Evolutionary conservation across 2,797 vertebrate species (phyloP).

Genomic region (Cossypha polioptera): DNA sequence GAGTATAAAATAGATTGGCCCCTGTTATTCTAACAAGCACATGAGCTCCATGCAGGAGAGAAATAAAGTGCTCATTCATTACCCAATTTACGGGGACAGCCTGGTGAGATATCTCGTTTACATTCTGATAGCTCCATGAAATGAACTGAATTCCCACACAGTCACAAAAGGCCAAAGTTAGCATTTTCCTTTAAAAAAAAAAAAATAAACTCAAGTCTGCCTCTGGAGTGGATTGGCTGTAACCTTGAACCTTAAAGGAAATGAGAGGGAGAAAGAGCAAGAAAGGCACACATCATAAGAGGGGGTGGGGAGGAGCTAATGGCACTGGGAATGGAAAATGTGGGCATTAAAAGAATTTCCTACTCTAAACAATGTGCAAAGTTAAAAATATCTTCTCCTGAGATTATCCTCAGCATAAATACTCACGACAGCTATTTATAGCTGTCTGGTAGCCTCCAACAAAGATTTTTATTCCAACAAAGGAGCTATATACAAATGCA

Average conservation of each 20-base stretch:
- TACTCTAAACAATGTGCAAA: slow-evolving; percentile 73
- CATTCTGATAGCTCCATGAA: slow-evolving; percentile 55
- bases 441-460: slow-evolving; percentile 59
- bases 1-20: slow-evolving; percentile 60
- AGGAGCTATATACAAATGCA: slow-evolving; percentile 64
- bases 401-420: slow-evolving; percentile 70
- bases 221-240: slow-evolving; percentile 18
- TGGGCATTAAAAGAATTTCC: slow-evolving; percentile 75
- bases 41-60: slow-evolving; percentile 16
- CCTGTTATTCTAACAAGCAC: slow-evolving; percentile 40
- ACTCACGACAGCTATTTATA: slow-evolving; percentile 72
- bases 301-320: slow-evolving; percentile 7
- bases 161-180: slow-evolving; percentile 39
- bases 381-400: slow-evolving; percentile 76
- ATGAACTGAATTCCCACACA: slow-evolving; percentile 54
- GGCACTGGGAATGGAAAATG: slow-evolving; percentile 71
- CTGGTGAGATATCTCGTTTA: slow-evolving; percentile 59
- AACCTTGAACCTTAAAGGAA: slow-evolving; percentile 63
- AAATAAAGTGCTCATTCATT: slow-evolving; percentile 73
- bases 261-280: slow-evolving; percentile 24
- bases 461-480: slow-evolving; percentile 77
- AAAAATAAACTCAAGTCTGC: slow-evolving; percentile 27
- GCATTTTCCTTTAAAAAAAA: slow-evolving; percentile 41
- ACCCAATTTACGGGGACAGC: slow-evolving; percentile 12
- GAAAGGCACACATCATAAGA: neutral